Evolutionary conservation across 2,797 vertebrate genomes (phyloP).

Genomic region (Mormyrus hasselquistii): DNA sequence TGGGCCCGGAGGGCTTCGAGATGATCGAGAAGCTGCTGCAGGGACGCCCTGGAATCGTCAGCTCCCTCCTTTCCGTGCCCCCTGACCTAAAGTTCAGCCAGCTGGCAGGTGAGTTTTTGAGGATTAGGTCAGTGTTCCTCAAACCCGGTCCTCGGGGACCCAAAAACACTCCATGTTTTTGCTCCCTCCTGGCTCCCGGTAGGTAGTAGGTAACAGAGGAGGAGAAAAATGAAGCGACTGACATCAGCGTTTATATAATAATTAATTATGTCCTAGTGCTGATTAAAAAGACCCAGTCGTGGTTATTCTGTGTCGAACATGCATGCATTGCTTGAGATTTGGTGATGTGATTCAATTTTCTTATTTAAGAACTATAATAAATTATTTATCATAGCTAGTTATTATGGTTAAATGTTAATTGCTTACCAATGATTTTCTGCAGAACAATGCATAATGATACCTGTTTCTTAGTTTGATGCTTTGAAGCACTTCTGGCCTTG

Average conservation of each 20-base stretch:
- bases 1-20: constrained; percentile 88
- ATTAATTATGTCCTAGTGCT: neutral
- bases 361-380: neutral
- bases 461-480: neutral
- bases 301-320: neutral
- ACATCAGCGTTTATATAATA: neutral
- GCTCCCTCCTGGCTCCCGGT: neutral
- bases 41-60: constrained; percentile 72
- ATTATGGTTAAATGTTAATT: neutral
- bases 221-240: neutral
- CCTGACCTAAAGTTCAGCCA: constrained; percentile 62
- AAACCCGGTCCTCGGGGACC: neutral
- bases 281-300: neutral
- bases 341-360: neutral
- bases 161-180: neutral
- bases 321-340: neutral
- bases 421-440: neutral
- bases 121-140: neutral
- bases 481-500: neutral
- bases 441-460: neutral
- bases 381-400: neutral
- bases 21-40: constrained; percentile 90
- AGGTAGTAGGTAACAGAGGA: neutral
- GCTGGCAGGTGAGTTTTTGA: constrained; percentile 67
- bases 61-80: constrained; percentile 64